Evolutionary conservation across 2,113 vertebrate species (phyloP).

Genomic region (Nycticorax nycticorax): DNA sequence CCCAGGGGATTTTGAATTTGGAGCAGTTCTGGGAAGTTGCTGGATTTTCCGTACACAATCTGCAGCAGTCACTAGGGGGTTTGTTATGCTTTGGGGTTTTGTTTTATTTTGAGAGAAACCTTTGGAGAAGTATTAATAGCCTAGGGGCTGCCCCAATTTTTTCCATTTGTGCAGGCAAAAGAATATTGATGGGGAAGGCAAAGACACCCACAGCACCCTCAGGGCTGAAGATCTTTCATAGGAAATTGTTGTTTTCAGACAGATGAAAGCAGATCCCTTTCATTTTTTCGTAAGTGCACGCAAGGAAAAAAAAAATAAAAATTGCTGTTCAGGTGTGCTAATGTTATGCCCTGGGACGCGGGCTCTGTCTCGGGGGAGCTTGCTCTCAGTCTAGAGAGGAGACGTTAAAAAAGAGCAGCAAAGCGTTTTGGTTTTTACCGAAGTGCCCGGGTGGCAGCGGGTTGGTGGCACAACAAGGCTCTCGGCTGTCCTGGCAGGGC

Average conservation of each 20-base stretch:
- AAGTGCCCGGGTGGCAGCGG: background rate
- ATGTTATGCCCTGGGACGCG: background rate
- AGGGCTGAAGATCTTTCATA: slow-evolving; percentile 26
- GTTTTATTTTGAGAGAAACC: slow-evolving; percentile 27
- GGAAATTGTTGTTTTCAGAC: slow-evolving; percentile 62
- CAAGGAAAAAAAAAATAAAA: background rate
- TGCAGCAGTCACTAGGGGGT: background rate
- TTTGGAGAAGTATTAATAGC: slow-evolving; percentile 42
- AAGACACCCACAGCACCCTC: background rate
- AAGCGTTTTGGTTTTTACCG: accelerated
- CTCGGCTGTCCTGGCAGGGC: accelerated
- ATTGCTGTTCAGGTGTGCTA: background rate
- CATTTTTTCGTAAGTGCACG: background rate
- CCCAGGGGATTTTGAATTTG: background rate
- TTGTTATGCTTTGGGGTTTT: background rate
- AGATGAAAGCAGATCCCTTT: slow-evolving; percentile 49
- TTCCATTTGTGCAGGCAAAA: slow-evolving; percentile 45
- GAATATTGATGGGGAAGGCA: slow-evolving; percentile 19
- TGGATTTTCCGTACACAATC: background rate
- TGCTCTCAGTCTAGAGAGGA: background rate
- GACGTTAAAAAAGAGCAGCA: background rate
- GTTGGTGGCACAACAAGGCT: accelerated
- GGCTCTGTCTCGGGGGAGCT: background rate
- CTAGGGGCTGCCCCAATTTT: slow-evolving; percentile 50
- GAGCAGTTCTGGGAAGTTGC: background rate